phyloP scores from a whole-genome alignment of 2,797 vertebrate genomes.

The Clarias platycephalus region DNA sequence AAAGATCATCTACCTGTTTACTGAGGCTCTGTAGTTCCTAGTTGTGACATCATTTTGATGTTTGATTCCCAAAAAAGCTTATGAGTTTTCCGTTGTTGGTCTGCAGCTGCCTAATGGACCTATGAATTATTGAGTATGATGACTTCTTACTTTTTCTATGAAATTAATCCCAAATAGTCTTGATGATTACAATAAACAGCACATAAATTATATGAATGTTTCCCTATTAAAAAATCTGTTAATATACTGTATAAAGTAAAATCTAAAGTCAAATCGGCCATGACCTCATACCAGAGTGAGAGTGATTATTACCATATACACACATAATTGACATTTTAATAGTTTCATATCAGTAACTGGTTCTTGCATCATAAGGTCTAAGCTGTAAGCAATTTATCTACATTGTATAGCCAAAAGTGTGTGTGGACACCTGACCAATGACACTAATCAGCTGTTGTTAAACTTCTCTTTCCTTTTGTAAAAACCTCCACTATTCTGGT shows the following conservation, averaged over 20 bases:
- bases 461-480: neutral
- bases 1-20: neutral
- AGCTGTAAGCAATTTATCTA: neutral
- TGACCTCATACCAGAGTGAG: neutral
- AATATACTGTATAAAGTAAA: neutral
- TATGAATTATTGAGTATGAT: neutral
- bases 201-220: neutral
- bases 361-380: neutral
- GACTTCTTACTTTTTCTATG: neutral
- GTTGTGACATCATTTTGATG: neutral
- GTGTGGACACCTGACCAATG: neutral
- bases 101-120: neutral
- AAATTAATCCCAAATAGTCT: neutral
- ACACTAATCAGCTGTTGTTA: neutral
- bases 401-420: neutral
- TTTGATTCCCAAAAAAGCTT: neutral
- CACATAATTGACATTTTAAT: neutral
- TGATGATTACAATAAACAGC: neutral
- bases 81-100: neutral
- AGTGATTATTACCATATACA: no score
- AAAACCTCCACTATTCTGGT: neutral
- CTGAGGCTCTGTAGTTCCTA: neutral
- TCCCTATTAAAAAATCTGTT: neutral
- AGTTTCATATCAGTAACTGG: neutral
- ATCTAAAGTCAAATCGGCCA: neutral